Evolutionary conservation across 1,140 invertebrate genomes (phyloP).

Genomic region (Heliothis subflexa): DNA sequence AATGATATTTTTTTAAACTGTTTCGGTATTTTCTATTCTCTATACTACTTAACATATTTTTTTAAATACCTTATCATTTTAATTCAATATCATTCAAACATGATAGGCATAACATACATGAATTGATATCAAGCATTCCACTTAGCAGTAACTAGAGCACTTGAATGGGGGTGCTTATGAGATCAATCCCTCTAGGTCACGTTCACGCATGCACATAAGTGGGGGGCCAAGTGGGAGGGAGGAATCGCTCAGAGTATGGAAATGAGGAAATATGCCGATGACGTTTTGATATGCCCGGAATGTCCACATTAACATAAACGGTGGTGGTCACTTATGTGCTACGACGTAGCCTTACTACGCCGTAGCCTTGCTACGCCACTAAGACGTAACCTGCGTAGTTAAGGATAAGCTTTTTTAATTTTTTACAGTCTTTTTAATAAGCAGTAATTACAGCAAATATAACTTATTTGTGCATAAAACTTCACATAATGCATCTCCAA

Average conservation of each 20-base stretch:
- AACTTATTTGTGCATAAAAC: background rate
- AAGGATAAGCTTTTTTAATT: too few relatives aligned
- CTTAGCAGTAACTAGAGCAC: background rate
- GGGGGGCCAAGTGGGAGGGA: background rate
- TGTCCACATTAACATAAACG: background rate
- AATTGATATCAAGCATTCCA: background rate
- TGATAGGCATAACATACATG: too few relatives aligned
- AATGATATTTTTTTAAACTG: too few relatives aligned
- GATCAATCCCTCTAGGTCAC: conserved; percentile 16
- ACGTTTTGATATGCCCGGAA: background rate
- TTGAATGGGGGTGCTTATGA: background rate
- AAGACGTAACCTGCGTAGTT: too few relatives aligned
- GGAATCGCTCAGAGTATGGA: background rate
- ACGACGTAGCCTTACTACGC: background rate
- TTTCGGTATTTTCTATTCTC: too few relatives aligned
- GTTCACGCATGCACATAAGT: conserved; percentile 11
- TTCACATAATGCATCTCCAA: background rate
- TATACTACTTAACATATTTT: too few relatives aligned
- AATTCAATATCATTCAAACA: too few relatives aligned
- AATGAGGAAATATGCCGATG: background rate
- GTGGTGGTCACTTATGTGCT: background rate
- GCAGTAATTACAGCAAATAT: background rate
- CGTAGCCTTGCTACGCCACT: background rate
- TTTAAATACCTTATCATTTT: too few relatives aligned
- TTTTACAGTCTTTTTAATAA: too few relatives aligned